These are phyloP conservation scores for Stomorhina lunata DNA, from an alignment of 2,888 invertebrate genomes.

Conservation along the genomic window DNA sequence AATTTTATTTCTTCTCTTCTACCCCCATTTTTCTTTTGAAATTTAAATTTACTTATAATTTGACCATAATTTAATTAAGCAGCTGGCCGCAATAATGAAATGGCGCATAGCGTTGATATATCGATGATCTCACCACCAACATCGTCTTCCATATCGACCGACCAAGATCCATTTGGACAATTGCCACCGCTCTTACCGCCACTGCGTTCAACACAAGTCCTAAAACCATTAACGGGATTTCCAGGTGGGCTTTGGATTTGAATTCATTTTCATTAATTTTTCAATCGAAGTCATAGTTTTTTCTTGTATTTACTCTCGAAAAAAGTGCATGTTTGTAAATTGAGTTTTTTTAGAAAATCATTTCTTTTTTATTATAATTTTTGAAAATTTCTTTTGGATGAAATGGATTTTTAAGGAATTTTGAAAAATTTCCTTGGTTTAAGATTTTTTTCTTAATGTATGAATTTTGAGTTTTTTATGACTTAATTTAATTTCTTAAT, in stretches of 20 bases:
- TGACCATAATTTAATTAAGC: slow-evolving; percentile 45
- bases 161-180: slow-evolving; percentile 80
- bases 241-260: slow-evolving; percentile 75
- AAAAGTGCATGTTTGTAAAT: slow-evolving; percentile 23
- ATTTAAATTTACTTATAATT: slow-evolving; percentile 16
- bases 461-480: no score
- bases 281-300: slow-evolving; percentile 21
- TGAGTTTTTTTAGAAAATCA: background rate
- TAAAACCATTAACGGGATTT: slow-evolving; percentile 80
- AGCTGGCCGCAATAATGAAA: slow-evolving; percentile 80
- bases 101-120: slow-evolving; percentile 80
- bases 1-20: slow-evolving; percentile 8
- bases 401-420: background rate
- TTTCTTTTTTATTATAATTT: background rate
- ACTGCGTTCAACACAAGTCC: slow-evolving; percentile 80
- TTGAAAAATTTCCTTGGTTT: no score
- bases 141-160: slow-evolving; percentile 80
- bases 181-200: slow-evolving; percentile 81
- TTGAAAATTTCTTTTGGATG: background rate
- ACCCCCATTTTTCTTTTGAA: background rate
- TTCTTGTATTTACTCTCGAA: background rate
- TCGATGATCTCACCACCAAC: slow-evolving; percentile 80
- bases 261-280: background rate
- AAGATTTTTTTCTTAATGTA: no score
- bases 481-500: no score